Evolutionary conservation across 2,888 invertebrate species (phyloP), one percentile per base, ranked within the genome.

Genomic region (Malachius bipustulatus): DNA sequence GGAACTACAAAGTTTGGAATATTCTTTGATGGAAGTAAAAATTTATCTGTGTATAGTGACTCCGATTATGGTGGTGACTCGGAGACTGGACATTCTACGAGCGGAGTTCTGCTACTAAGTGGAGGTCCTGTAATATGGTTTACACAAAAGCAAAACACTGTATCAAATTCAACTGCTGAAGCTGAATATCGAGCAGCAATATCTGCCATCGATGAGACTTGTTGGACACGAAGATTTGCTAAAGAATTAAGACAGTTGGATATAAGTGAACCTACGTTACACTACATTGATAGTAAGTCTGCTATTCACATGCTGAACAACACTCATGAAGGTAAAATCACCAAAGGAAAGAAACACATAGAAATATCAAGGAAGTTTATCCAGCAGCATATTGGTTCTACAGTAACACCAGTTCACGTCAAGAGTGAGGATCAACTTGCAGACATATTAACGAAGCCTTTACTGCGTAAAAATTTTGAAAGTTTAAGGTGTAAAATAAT

Each of bases 161-260:
- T 10, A 14, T 11, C 37, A 24, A 34, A 14, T 11, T 51, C 49
- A 4, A 46, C 49, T 30, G 50, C 51, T 9, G 49, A 51, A 41
- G 51, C 51, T 4, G 49, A 54, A 35, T 54, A 52, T 44, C 39
- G 53, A 37, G 50, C 52, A 4, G 50, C 50, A 14, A 49, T 47
- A 3, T 43, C 45, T 4, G 31, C 43, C 2, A 52, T 52, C 31
- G 44, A 53, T 27, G 54, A 55, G 11, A 39, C 51, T 6, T 47
- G 52, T 35, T 54, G 53, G 52, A 44, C 51, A 6, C 35, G 47
- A 29, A 38, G 49, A 10, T 29, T 51, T 14, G 45, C 38, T 19
- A 37, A 14, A 2, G 48, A 52, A 44, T 29, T 52, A 8, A 12
- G 34, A 30, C 30, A 44, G 9, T n/a, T 39, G 14, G 38, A 46